Evolutionary conservation across 2,113 vertebrate genomes (phyloP).

Genomic region (Brachyhypopomus gauderio): DNA sequence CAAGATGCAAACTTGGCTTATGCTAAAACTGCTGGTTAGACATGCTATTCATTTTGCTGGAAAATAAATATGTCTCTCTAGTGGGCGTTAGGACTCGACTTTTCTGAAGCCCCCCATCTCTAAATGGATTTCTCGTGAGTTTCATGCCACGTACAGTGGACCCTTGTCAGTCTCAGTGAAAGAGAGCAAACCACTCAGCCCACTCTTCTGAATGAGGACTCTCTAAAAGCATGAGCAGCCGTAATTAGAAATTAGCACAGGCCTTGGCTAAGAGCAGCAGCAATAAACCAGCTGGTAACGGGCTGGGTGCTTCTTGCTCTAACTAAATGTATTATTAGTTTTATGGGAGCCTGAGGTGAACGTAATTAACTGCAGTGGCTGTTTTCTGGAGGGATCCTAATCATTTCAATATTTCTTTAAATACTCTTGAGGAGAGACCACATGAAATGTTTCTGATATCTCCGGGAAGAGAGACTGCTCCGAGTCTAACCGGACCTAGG

Average conservation of each 20-base stretch:
- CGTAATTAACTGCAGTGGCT: background rate
- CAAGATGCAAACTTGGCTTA: constrained; percentile 4
- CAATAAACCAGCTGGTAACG: background rate
- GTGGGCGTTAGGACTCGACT: background rate
- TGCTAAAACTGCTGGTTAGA: background rate
- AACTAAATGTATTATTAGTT: constrained; percentile 1
- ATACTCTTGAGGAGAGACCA: background rate
- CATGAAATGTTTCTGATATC: background rate
- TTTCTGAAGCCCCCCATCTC: background rate
- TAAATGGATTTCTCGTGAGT: background rate
- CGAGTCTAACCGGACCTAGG: background rate
- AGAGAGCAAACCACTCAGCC: background rate
- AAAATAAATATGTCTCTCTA: background rate
- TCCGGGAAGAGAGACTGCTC: background rate
- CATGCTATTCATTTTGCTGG: background rate
- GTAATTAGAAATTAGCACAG: background rate
- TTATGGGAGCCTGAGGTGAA: constrained; percentile 1
- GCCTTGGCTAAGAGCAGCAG: background rate
- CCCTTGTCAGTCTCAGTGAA: background rate
- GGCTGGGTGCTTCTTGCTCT: background rate
- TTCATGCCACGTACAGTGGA: background rate
- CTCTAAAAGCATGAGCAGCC: background rate
- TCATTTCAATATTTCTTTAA: background rate
- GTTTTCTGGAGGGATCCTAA: background rate
- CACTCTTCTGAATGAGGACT: background rate